Base-by-base conservation (phyloP, 2,888 invertebrate species). In the Glaucopsyche alexis region DNA sequence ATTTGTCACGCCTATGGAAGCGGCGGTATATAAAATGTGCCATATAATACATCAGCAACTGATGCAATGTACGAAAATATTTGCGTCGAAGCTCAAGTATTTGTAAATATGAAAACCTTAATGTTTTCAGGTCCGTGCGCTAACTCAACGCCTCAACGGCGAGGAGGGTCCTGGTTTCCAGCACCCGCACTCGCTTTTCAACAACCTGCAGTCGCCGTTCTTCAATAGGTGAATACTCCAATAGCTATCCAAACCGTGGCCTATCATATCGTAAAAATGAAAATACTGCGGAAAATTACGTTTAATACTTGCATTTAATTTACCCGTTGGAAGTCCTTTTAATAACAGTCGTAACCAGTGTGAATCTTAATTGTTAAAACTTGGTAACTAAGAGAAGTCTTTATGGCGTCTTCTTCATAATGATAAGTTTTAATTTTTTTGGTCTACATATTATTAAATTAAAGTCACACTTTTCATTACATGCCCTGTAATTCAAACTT, bases 101-200 rank as follows among this genome's bases (percentile, higher is more conserved):
- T 7, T 42, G 42, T 42, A 42, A 42, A 42, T 42, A 42, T 4
- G 3, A 42, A 7, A 0, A 42, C 4, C 42, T 42, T 42, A 42
- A 42, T 42, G 45, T 69, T 14, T 49, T 29, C 83, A 96, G 96
- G 97, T 97, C 13, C 95, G 97, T 74, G 97, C 96, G 78, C 91
- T 98, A 75, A 98, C 98, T 7, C 96, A 97, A 84, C 95, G 97
- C 77, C 93, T 97, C 79, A 97, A 97, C 86, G 96, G 97, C 66
- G 97, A 97, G 82, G 97, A 97, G 82, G 95, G 95, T 65, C 90
- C 93, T 13, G 93, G 93, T 7, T 93, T 93, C 84, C 92, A 90
- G 75, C 88, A 88, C 72, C 84, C 90, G 72, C 93, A 93, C 82
- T 93, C 93, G 9, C 84, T 93, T 5, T 93, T 93, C 85, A 93